Evolutionary conservation across 1,140 invertebrate species (phyloP), one percentile per base, ranked within the genome.

Genomic region (Penaeus indicus): DNA sequence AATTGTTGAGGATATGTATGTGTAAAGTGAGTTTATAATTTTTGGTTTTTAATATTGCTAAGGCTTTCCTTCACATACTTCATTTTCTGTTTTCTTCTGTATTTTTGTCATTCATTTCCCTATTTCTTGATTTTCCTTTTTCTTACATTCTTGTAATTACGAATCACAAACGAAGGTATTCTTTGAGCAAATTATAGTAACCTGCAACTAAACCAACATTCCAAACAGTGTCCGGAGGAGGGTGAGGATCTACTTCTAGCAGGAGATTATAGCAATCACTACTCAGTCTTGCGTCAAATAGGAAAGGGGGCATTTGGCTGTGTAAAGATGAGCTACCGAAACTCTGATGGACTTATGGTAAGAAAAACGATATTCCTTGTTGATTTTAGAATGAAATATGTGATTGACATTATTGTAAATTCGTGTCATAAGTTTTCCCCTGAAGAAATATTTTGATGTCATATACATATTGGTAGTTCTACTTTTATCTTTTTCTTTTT

Each of bases 251-350:
- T 38, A 16, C 60, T 62, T 60, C n/a, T 85, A 42, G 85, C 85
- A 13, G 95, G 95, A 1, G 93, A 94, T 38, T 96, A 95, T 92
- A 94, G 93, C 90, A 94, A 95, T 81, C 93, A 95, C 86, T 96
- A 96, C 90, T 94, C 95, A n/a, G 95, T 95, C 8, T 92, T 96
- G 0, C 94, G 95, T 91, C 95, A 96, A 91, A 96, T 96, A 81
- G 96, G 96, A 3, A 96, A 96, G 92, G 96, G 96, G 54, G 95
- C 95, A 4, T 96, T 96, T 93, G 96, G 96, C 0, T 96, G 95
- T 91, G 96, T 96, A 0, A 95, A 95, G 91, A 94, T 96, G 93
- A 95, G 95, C 22, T 94, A 94, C 91, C 92, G 95, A 25, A 95
- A 95, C 84, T 92, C 93, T 1, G 95, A 96, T 92, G 93, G 94